phyloP scores from a whole-genome alignment of 2,888 invertebrate genomes.

The Idaea aversata region DNA sequence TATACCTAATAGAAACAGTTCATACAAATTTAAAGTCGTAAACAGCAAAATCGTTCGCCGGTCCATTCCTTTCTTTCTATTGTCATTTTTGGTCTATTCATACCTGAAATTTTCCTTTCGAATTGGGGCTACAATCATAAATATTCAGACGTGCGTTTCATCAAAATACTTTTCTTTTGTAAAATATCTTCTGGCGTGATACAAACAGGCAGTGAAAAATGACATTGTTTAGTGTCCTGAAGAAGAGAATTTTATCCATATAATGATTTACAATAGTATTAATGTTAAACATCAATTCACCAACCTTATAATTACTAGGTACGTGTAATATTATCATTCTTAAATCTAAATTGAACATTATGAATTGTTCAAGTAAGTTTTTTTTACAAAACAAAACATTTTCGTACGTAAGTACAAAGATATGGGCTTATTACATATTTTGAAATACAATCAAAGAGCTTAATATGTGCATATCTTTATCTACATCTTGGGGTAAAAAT shows the following conservation, averaged over 20 bases:
- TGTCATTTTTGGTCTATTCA: neutral
- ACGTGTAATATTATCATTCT: neutral
- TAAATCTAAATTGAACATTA: neutral
- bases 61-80: neutral
- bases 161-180: neutral
- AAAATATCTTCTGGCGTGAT: neutral
- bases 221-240: neutral
- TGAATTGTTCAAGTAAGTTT: neutral
- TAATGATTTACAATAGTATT: neutral
- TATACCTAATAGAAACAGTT: neutral
- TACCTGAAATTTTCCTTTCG: neutral
- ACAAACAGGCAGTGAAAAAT: neutral
- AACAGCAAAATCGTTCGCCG: neutral
- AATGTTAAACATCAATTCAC: slow-evolving; percentile 1
- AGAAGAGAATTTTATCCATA: neutral
- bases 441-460: neutral
- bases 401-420: neutral
- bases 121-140: neutral
- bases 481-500: slow-evolving; percentile 14
- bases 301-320: neutral
- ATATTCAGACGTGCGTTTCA: neutral
- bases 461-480: neutral
- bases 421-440: neutral
- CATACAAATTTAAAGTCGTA: neutral
- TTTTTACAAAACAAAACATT: neutral